Percentiles rank a stretch among this genome's conserved stretches.
Conservation (phyloP, 2,113 vertebrate species). For the Mugil cephalus region DNA sequence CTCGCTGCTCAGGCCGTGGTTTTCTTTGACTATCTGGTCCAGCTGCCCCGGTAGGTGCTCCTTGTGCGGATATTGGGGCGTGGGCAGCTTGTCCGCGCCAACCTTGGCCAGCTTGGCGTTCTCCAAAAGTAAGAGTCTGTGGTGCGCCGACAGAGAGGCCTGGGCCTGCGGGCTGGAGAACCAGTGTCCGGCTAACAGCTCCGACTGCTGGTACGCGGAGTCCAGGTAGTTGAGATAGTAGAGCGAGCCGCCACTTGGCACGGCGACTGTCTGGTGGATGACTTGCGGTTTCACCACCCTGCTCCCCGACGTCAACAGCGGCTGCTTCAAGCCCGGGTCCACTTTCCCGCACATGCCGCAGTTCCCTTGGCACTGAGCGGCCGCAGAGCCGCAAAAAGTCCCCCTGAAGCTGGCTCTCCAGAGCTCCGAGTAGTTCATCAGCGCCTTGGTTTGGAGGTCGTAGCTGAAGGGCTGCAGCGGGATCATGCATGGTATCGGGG, state of each 20-base stretch:
- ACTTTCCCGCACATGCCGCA: constrained; percentile 92
- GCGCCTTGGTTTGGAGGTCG: constrained; percentile 93
- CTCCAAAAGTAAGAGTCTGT: constrained; percentile 94
- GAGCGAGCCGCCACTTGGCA: constrained; percentile 91
- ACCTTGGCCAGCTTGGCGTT: constrained; percentile 89
- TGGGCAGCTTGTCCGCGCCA: constrained; percentile 89
- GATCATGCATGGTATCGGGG: constrained; percentile 95
- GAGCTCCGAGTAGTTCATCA: constrained; percentile 96
- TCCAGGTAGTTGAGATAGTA: constrained; percentile 99
- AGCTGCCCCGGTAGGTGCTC: constrained; percentile 94
- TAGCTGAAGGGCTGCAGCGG: constrained; percentile 93
- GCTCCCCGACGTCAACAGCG: constrained; percentile 79
- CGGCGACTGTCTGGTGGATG: constrained; percentile 91
- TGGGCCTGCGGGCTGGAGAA: constrained; percentile 89
- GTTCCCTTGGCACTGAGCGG: constrained; percentile 91
- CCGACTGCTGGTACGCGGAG: constrained; percentile 91
- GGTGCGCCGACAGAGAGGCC: constrained; percentile 90
- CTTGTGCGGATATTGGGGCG: constrained; percentile 91
- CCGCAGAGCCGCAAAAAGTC: constrained; percentile 85
- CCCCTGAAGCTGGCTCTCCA: constrained; percentile 93
- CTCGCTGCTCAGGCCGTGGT: constrained; percentile 85
- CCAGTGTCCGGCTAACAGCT: constrained; percentile 92
- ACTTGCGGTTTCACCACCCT: constrained; percentile 97
- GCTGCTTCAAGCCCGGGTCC: constrained; percentile 87
- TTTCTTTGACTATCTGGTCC: constrained; percentile 97